phyloP scores from a whole-genome alignment of 2,888 invertebrate species.

The Allacma fusca region DNA sequence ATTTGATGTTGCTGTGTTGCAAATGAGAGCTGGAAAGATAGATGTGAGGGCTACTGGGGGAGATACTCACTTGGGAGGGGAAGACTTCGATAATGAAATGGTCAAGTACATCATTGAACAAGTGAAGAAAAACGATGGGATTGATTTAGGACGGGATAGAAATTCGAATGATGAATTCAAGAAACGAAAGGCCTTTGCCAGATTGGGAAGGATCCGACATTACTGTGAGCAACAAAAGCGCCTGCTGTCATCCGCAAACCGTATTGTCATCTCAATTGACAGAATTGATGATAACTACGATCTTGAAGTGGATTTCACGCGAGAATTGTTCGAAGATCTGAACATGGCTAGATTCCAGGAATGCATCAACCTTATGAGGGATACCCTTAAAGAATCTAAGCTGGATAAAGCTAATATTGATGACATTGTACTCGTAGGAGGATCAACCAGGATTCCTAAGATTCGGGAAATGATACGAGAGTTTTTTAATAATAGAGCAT shows the following conservation, averaged over 20 bases:
- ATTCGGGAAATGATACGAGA: conserved; percentile 77
- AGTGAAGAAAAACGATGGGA: not conserved
- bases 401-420: not conserved
- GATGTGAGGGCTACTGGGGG: conserved; percentile 11
- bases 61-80: conserved; percentile 33
- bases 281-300: conserved; percentile 27
- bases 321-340: conserved; percentile 44
- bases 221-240: conserved; percentile 38
- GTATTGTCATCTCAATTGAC: not conserved
- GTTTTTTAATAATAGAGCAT: conserved; percentile 75
- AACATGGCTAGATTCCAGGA: conserved; percentile 36
- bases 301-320: conserved; percentile 32
- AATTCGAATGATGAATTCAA: not conserved
- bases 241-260: not conserved
- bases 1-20: conserved; percentile 34
- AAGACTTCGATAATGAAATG: conserved; percentile 36
- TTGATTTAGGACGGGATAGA: conserved; percentile 26
- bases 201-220: not conserved
- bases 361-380: conserved; percentile 34
- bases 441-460: conserved; percentile 81
- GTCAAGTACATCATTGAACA: conserved; percentile 25
- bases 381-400: not conserved
- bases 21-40: not conserved
- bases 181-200: not conserved
- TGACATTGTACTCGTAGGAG: conserved; percentile 81